Conservation (phyloP, 2,888 invertebrate genomes). For the Branchellion lobata region DNA sequence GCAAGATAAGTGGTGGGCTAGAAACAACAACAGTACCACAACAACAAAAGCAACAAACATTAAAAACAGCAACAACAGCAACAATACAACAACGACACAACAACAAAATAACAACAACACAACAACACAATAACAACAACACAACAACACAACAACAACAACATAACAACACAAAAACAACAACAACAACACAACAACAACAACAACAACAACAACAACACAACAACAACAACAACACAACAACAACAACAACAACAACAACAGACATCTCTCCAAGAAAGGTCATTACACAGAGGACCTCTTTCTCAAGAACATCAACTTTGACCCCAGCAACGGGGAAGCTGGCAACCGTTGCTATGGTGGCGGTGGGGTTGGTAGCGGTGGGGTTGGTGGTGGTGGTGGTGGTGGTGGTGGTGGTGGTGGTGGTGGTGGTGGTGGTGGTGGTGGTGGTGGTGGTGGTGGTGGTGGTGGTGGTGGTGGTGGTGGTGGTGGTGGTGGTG, state of each 20-base stretch:
- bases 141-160: background rate
- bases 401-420: too few relatives aligned
- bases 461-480: too few relatives aligned
- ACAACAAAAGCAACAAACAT: too few relatives aligned
- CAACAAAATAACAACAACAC: conserved; percentile 49
- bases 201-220: background rate
- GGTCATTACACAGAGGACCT: conserved; percentile 46
- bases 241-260: too few relatives aligned
- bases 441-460: too few relatives aligned
- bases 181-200: background rate
- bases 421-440: too few relatives aligned
- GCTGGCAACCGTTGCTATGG: conserved; percentile 37
- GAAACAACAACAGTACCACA: too few relatives aligned
- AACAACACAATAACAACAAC: background rate
- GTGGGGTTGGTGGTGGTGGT: background rate
- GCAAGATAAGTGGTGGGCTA: too few relatives aligned
- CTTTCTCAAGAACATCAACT: conserved; percentile 49
- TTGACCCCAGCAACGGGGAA: conserved; percentile 48
- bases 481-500: too few relatives aligned
- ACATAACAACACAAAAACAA: background rate
- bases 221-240: too few relatives aligned
- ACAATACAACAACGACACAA: too few relatives aligned
- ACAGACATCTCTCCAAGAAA: conserved; percentile 42
- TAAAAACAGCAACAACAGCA: too few relatives aligned
- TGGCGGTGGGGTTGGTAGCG: background rate